Conservation (phyloP, 1,140 invertebrate genomes). For the Antheraea mylitta region DNA sequence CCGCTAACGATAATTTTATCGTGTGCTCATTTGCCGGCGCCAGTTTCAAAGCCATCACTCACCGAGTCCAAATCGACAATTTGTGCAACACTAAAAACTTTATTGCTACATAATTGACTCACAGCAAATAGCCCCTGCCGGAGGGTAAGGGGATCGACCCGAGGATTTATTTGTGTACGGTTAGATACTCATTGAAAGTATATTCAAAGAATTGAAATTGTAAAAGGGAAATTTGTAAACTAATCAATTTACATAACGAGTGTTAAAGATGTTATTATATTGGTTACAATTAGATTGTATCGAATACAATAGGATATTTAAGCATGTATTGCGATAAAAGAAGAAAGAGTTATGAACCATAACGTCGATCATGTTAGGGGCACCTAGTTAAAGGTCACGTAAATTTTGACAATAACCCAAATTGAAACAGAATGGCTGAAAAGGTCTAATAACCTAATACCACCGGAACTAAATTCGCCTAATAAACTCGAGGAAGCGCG, state of each 20-base stretch:
- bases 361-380: too few species aligned
- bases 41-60: conserved; percentile 73
- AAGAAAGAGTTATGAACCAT: too few species aligned
- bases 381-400: too few species aligned
- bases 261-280: too few species aligned
- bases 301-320: too few species aligned
- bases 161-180: not conserved
- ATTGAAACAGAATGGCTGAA: conserved; percentile 30
- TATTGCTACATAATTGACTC: conserved; percentile 73
- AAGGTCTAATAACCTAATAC: conserved; percentile 37
- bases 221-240: too few species aligned
- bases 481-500: conserved; percentile 27
- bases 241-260: too few species aligned
- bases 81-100: conserved; percentile 75
- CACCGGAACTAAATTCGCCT: conserved; percentile 32
- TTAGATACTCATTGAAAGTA: not conserved
- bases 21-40: conserved; percentile 79
- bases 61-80: conserved; percentile 71
- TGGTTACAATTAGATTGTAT: too few species aligned
- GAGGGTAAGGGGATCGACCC: not conserved
- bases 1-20: conserved; percentile 80
- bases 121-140: conserved; percentile 37
- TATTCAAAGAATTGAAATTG: not conserved
- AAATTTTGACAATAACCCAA: too few species aligned
- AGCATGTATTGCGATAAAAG: too few species aligned